phyloP scores from a whole-genome alignment of 2,797 vertebrate species.

The Spinus pinus region DNA sequence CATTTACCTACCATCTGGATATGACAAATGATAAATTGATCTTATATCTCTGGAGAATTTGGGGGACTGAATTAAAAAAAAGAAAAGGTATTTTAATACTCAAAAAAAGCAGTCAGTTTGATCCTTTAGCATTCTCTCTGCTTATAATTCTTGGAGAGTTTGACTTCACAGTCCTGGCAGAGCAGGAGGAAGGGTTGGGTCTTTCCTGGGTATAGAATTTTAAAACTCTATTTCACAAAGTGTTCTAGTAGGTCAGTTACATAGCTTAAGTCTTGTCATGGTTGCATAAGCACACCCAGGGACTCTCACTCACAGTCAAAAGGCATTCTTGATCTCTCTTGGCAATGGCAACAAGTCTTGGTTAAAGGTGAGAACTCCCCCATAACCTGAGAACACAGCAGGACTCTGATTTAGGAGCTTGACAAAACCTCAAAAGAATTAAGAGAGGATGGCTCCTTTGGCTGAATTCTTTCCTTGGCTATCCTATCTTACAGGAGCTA shows the following conservation, averaged over 20 bases:
- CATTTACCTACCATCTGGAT: constrained; percentile 55
- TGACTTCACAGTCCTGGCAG: not conserved
- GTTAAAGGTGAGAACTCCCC: not conserved
- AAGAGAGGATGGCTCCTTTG: not conserved
- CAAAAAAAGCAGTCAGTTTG: not conserved
- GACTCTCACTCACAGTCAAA: not conserved
- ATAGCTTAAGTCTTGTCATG: not conserved
- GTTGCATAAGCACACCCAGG: not conserved
- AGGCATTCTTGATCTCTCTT: not conserved
- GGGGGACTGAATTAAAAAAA: not conserved
- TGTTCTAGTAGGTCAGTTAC: not conserved
- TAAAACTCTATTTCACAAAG: not conserved
- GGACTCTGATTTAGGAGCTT: not conserved
- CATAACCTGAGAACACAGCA: not conserved
- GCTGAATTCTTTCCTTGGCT: not conserved
- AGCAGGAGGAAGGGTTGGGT: not conserved
- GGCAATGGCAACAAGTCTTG: not conserved
- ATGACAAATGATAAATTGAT: constrained; percentile 57
- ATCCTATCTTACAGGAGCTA: not conserved
- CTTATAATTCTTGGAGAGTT: not conserved
- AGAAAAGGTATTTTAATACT: not conserved
- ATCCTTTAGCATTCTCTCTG: not conserved
- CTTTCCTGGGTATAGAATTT: not conserved
- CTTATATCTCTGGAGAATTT: not conserved
- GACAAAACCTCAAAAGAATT: not conserved